Evolutionary conservation across 2,113 vertebrate genomes (phyloP).

Genomic region (Phalacrocorax brasilianus): DNA sequence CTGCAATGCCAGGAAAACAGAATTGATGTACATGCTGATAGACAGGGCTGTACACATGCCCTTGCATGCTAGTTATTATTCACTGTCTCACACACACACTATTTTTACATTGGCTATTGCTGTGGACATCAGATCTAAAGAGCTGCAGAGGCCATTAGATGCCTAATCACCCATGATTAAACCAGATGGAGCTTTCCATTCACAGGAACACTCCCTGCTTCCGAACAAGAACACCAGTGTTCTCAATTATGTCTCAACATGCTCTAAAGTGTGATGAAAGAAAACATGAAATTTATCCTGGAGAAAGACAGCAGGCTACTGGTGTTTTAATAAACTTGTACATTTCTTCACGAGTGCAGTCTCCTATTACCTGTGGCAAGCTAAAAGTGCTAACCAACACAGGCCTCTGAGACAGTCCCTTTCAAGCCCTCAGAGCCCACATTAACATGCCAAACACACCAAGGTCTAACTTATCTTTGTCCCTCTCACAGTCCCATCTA

Average conservation of each 20-base stretch:
- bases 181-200: slow-evolving; percentile 21
- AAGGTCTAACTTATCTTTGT: not conserved
- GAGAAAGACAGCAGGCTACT: not conserved
- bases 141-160: slow-evolving; percentile 10
- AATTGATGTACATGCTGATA: not conserved
- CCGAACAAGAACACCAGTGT: not conserved
- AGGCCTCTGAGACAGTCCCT: not conserved
- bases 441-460: not conserved
- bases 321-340: slow-evolving; percentile 20
- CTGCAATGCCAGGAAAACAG: not conserved
- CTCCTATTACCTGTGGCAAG: not conserved
- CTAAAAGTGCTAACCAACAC: not conserved
- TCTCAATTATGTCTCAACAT: slow-evolving; percentile 14
- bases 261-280: slow-evolving; percentile 38
- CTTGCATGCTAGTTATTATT: not conserved
- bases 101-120: not conserved
- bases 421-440: not conserved
- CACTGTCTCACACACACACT: not conserved
- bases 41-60: not conserved
- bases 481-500: not conserved
- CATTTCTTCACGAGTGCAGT: not conserved
- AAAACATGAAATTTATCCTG: not conserved
- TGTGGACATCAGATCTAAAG: not conserved
- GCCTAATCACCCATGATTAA: slow-evolving; percentile 42
- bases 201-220: slow-evolving; percentile 39